Evolutionary conservation across 23 tunicate genomes (phyloP), one percentile per base, ranked within the genome.

Genomic region (Diplosoma virens): DNA sequence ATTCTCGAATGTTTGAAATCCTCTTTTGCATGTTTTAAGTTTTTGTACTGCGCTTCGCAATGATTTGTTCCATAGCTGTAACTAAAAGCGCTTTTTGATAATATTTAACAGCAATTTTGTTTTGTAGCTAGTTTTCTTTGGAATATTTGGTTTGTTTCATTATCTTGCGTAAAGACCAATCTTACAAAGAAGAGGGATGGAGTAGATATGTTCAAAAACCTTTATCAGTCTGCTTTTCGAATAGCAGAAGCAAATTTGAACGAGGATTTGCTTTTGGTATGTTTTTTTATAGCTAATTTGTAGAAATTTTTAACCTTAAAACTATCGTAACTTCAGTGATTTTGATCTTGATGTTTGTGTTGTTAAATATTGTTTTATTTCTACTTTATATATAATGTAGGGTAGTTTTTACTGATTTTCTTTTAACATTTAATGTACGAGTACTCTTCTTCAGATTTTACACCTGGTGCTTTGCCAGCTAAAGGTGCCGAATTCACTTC

Each of bases 161-260:
- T 82, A 16, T 32, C 64, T 27, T 75, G 79, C 32, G 67, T 59
- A 3, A 54, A 82, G 32, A 67, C 47, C 7, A 11, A 33, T 23
- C 32, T 82, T 1, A 14, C 33, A 1, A 60, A 75, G 20, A 82
- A 82, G 31, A 79, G 71, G 25, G 87, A 82, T 27, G n/a, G n/a
- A n/a, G 32, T 60, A 29, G 87, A 82, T 17, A 58, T 82, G 45
- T 82, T 82, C 25, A 31, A 67, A 11, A 31, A 73, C 23, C 65
- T 82, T 9, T 82, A 54, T 47, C 75, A 74, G 31, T 31, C 81
- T 30, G 60, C 75, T 24, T 33, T 35, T 32, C 75, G 46, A 28
- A 82, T 82, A 45, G 87, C 75, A 17, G 36, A 18, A 21, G n/a
- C 74, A 4, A 65, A 37, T 28, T 7, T 64, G 3, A 24, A 47